Percentiles rank a stretch among this genome's conserved stretches.
These are phyloP conservation scores for Microplitis deprimator DNA, from an alignment of 2,888 invertebrate genomes.

Conservation along the genomic window DNA sequence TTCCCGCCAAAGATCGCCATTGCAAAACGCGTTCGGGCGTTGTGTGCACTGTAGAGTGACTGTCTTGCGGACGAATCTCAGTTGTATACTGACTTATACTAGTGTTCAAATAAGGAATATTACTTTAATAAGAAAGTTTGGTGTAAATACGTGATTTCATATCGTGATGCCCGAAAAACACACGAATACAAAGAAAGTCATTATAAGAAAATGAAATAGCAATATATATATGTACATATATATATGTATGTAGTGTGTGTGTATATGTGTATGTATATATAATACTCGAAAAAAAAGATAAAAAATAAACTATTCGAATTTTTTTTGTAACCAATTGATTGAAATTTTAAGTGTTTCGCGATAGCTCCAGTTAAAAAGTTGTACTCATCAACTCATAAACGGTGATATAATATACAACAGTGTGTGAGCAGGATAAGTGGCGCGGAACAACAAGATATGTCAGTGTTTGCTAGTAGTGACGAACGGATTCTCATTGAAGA, in stretches of 20 bases:
- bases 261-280: no score
- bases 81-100: background rate
- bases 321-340: no score
- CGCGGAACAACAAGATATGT: constrained; percentile 70
- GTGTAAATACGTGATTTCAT: background rate
- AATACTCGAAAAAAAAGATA: background rate
- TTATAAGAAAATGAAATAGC: background rate
- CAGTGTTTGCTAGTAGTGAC: constrained; percentile 74
- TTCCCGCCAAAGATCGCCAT: constrained; percentile 80
- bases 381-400: background rate
- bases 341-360: background rate
- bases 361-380: background rate
- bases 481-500: constrained; percentile 74
- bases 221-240: no score
- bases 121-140: background rate
- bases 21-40: constrained; percentile 75
- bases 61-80: constrained; percentile 52
- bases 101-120: background rate
- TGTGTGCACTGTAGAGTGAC: constrained; percentile 69
- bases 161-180: background rate
- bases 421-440: constrained; percentile 36
- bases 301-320: background rate
- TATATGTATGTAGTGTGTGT: no score
- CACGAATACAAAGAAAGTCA: constrained; percentile 17
- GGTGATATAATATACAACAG: constrained; percentile 2